These are phyloP conservation scores for Chelonia mydas DNA, from an alignment of 2,797 vertebrate genomes.

Conservation along the genomic window DNA sequence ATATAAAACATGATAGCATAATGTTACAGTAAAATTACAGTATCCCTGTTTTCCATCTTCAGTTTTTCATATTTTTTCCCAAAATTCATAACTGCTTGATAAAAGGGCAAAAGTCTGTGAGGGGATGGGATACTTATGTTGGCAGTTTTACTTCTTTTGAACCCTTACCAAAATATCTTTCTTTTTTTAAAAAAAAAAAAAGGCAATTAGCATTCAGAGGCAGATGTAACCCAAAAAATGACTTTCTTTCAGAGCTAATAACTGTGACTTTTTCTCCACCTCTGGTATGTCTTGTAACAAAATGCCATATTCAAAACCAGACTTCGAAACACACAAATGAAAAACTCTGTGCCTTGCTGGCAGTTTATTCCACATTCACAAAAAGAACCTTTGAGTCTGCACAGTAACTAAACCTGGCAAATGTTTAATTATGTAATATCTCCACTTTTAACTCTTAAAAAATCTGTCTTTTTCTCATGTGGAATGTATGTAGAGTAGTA, in stretches of 20 bases:
- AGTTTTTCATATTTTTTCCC: background rate
- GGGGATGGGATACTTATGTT: background rate
- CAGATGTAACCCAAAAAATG: conserved; percentile 7
- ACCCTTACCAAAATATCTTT: background rate
- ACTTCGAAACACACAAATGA: background rate
- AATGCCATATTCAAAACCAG: conserved; percentile 46
- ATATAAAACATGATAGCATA: background rate
- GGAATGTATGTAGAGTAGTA: background rate
- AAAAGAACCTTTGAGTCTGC: conserved; percentile 30
- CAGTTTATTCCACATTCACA: background rate
- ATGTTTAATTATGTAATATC: background rate
- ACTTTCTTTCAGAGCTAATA: conserved; percentile 24
- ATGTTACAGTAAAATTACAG: background rate
- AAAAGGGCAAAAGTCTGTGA: background rate
- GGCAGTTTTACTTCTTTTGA: background rate
- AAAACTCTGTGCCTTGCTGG: background rate
- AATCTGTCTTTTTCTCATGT: background rate
- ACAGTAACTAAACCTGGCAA: conserved; percentile 2
- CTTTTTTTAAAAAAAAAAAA: background rate
- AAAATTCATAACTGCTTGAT: background rate
- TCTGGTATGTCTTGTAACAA: conserved; percentile 12
- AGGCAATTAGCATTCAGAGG: background rate
- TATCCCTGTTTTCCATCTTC: background rate
- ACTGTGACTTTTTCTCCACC: conserved; percentile 7
- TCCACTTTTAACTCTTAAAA: background rate